phyloP scores from a whole-genome alignment of 2,797 vertebrate species.

The Pterois miles region DNA sequence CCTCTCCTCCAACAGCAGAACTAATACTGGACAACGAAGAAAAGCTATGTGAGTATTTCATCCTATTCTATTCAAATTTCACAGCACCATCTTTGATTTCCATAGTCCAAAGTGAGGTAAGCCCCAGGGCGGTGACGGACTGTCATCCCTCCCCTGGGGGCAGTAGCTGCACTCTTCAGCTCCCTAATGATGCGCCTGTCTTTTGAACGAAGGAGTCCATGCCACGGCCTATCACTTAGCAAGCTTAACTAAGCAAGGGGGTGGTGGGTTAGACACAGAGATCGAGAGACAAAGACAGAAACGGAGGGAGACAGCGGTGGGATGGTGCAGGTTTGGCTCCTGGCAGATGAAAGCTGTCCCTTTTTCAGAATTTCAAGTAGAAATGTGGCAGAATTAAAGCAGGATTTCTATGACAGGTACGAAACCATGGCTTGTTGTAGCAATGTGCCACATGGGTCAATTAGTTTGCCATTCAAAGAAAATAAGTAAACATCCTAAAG shows the following conservation, averaged over 20 bases:
- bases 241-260: slow-evolving; percentile 73
- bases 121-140: slow-evolving; percentile 79
- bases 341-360: slow-evolving; percentile 70
- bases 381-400: slow-evolving; percentile 44
- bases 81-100: slow-evolving; percentile 80
- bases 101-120: slow-evolving; percentile 80
- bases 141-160: slow-evolving; percentile 84
- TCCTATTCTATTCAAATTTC: slow-evolving; percentile 80
- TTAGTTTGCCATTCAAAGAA: slow-evolving; percentile 29
- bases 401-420: slow-evolving; percentile 22
- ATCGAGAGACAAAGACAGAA: slow-evolving; percentile 57
- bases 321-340: slow-evolving; percentile 48
- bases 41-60: slow-evolving; percentile 61
- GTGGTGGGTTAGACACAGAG: slow-evolving; percentile 52
- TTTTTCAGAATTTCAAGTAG: slow-evolving; percentile 51
- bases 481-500: slow-evolving; percentile 24
- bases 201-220: slow-evolving; percentile 78
- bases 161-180: slow-evolving; percentile 78
- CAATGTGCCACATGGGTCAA: slow-evolving; percentile 30
- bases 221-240: slow-evolving; percentile 83
- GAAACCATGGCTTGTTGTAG: slow-evolving; percentile 18
- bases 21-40: slow-evolving; percentile 49
- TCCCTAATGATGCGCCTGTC: slow-evolving; percentile 85
- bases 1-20: slow-evolving; percentile 41
- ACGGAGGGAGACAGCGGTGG: slow-evolving; percentile 62